Evolutionary conservation across 1,140 invertebrate species (phyloP).

Genomic region (Aphis gossypii): DNA sequence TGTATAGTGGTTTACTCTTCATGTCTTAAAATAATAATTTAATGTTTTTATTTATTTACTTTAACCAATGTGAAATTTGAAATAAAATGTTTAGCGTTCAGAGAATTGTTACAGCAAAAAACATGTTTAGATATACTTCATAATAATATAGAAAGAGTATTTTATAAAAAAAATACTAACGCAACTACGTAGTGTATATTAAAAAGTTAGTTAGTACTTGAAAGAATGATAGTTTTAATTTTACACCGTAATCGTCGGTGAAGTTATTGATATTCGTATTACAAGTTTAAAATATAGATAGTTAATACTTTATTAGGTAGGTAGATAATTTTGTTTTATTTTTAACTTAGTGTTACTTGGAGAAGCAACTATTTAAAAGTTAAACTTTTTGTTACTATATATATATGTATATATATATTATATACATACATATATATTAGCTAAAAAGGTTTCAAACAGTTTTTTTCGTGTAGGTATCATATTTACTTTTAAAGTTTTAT

Average conservation of each 20-base stretch:
- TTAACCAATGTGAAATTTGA: background rate
- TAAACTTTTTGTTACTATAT: background rate
- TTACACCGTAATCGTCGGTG: background rate
- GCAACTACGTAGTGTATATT: too few relatives aligned
- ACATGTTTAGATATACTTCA: background rate
- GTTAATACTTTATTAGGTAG: background rate
- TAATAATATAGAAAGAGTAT: background rate
- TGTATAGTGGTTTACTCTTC: too few relatives aligned
- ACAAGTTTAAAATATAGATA: too few relatives aligned
- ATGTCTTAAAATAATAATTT: background rate
- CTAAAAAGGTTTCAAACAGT: background rate
- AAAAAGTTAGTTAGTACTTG: background rate
- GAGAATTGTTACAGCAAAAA: background rate
- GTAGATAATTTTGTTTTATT: background rate
- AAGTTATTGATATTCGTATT: background rate
- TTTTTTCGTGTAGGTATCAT: background rate
- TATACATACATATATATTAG: too few relatives aligned
- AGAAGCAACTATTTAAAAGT: background rate
- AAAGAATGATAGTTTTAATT: background rate
- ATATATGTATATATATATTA: too few relatives aligned
- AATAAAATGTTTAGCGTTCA: too few relatives aligned
- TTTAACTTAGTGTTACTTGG: background rate
- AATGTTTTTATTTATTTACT: background rate
- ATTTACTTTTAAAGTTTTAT: background rate
- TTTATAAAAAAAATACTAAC: background rate